These are phyloP conservation scores for Cheirogaleus medius DNA, from an alignment of 2,113 vertebrate species.

Conservation along the genomic window DNA sequence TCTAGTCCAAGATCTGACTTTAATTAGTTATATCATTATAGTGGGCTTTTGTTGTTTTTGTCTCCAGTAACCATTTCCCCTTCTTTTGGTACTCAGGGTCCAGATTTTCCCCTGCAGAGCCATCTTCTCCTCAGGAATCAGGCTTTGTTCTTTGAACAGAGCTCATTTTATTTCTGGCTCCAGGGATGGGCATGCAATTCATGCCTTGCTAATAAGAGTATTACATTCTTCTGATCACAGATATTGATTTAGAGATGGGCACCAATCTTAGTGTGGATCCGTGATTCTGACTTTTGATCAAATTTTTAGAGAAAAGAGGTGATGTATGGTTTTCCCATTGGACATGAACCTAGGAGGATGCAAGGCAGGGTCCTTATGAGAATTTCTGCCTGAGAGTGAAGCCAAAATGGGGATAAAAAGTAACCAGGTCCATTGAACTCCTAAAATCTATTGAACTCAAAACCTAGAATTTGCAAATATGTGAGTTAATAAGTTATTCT, in stretches of 20 bases:
- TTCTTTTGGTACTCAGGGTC: background rate
- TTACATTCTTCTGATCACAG: background rate
- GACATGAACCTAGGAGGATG: background rate
- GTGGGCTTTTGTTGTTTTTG: background rate
- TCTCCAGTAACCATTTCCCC: background rate
- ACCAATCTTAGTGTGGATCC: background rate
- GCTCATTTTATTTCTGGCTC: background rate
- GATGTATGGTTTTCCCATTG: background rate
- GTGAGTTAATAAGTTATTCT: background rate
- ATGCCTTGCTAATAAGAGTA: background rate
- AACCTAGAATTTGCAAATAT: background rate
- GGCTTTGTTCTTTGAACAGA: background rate
- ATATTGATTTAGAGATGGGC: background rate
- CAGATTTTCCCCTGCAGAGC: background rate
- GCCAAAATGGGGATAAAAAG: background rate
- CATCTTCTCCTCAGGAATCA: background rate
- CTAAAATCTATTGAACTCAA: background rate
- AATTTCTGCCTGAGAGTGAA: slow-evolving; percentile 11
- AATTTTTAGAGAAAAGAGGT: background rate
- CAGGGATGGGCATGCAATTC: background rate
- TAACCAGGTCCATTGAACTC: background rate
- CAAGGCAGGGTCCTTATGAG: background rate
- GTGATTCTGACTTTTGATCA: background rate
- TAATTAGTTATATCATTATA: background rate
- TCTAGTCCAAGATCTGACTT: background rate